phyloP scores from a whole-genome alignment of 1,140 invertebrate species.

The Conopomorpha cramerella region DNA sequence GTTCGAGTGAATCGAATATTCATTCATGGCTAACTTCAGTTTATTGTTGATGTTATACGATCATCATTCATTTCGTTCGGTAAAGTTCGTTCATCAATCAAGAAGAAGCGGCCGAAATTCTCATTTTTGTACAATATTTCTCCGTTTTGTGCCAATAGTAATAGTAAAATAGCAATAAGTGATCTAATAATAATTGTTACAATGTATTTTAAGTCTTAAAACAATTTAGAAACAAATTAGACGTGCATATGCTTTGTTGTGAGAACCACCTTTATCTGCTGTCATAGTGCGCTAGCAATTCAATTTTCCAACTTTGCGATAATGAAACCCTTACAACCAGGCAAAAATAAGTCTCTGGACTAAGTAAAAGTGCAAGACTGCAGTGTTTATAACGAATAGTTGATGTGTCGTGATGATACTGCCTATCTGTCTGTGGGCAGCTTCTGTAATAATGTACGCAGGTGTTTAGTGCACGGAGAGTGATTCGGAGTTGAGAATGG shows the following conservation, averaged over 20 bases:
- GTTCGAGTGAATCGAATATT: constrained; percentile 18
- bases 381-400: constrained; percentile 12
- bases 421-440: constrained; percentile 29
- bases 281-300: constrained; percentile 43
- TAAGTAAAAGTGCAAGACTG: constrained; percentile 22
- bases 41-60: constrained; percentile 56
- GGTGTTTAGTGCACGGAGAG: constrained; percentile 42
- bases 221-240: no score
- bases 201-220: no score
- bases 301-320: constrained; percentile 31
- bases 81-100: constrained; percentile 39
- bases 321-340: no score
- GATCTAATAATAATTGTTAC: no score
- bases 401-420: constrained; percentile 42
- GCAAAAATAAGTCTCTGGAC: constrained; percentile 31
- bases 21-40: constrained; percentile 48
- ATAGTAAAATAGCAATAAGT: no score
- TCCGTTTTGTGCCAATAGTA: constrained; percentile 40
- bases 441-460: constrained; percentile 48
- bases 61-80: no score
- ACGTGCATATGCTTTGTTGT: constrained; percentile 59
- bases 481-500: constrained; percentile 63
- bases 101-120: constrained; percentile 50
- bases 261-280: constrained; percentile 57
- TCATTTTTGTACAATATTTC: constrained; percentile 36